Percentiles rank a stretch among this genome's conserved stretches.
Conservation (phyloP, 2,888 invertebrate genomes). For the Drosophila lutescens region DNA sequence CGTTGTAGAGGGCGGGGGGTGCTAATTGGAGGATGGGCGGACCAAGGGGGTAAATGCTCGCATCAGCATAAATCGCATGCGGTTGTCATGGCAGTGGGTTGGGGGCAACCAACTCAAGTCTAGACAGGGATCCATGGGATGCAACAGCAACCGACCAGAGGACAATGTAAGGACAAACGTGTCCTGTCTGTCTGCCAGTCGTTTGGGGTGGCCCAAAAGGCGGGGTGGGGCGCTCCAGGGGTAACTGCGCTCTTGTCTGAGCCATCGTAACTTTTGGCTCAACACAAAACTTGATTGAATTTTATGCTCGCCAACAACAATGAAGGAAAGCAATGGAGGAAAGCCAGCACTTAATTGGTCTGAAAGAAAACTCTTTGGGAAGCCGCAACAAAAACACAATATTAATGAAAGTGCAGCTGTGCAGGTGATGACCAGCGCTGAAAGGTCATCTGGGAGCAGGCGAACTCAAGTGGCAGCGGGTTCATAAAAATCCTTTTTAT, state of each 20-base stretch:
- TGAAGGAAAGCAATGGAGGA: conserved; percentile 29
- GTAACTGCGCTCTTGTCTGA: conserved; percentile 38
- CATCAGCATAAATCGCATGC: conserved; percentile 73
- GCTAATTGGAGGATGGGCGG: conserved; percentile 2
- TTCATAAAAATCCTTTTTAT: conserved; percentile 42
- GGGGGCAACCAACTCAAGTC: conserved; percentile 68
- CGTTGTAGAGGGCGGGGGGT: conserved; percentile 22
- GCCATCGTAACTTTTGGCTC: conserved; percentile 75
- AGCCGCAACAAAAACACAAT: conserved; percentile 31
- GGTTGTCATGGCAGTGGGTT: conserved; percentile 75
- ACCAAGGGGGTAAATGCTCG: conserved; percentile 18
- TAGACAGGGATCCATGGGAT: conserved; percentile 61
- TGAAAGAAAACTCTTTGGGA: conserved; percentile 38
- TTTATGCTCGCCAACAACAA: conserved; percentile 73
- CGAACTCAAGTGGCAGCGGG: conserved; percentile 29
- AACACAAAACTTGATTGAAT: conserved; percentile 77
- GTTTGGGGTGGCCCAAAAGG: background rate
- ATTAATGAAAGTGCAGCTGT: conserved; percentile 48
- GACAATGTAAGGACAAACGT: conserved; percentile 78
- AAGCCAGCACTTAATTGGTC: conserved; percentile 46
- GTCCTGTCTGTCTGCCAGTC: conserved; percentile 56
- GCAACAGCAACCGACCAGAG: conserved; percentile 57
- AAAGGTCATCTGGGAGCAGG: conserved; percentile 26
- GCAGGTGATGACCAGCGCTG: conserved; percentile 48
- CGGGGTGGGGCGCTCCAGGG: conserved; percentile 2